Conservation (phyloP, 2,797 vertebrate genomes). For the Enteromius anoplus region DNA sequence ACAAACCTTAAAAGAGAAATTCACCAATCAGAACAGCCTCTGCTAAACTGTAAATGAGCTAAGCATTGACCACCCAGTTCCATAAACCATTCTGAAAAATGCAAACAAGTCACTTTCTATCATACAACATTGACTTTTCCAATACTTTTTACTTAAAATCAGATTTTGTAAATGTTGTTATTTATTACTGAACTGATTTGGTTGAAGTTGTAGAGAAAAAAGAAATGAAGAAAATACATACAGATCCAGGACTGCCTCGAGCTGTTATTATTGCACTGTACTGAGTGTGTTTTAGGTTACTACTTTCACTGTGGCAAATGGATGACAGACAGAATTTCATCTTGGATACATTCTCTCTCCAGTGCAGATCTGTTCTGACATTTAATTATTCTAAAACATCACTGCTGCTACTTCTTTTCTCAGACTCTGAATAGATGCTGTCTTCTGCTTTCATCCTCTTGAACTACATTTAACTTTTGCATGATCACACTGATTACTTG, state of each 20-base stretch:
- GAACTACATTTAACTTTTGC: constrained; percentile 1
- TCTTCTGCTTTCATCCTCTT: constrained; percentile 3
- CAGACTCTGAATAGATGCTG: background rate
- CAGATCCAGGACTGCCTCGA: background rate
- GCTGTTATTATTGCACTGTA: background rate
- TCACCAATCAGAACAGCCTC: background rate
- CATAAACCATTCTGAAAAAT: background rate
- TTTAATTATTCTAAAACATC: constrained; percentile 22
- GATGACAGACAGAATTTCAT: constrained; percentile 4
- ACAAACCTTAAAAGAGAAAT: background rate
- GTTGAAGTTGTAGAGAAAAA: background rate
- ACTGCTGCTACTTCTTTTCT: background rate
- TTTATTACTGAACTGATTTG: background rate
- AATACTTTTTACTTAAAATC: background rate
- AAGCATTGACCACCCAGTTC: background rate
- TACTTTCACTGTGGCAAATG: background rate
- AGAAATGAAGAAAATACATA: background rate
- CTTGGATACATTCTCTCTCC: background rate
- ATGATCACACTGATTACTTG: constrained; percentile 10
- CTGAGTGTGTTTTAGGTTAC: background rate
- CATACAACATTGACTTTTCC: background rate
- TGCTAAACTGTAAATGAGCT: background rate
- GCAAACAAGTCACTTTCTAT: background rate
- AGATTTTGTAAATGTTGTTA: background rate
- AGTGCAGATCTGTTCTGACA: constrained; percentile 24